Conservation (phyloP, 2,888 invertebrate genomes). For the Girardia tigrina region DNA sequence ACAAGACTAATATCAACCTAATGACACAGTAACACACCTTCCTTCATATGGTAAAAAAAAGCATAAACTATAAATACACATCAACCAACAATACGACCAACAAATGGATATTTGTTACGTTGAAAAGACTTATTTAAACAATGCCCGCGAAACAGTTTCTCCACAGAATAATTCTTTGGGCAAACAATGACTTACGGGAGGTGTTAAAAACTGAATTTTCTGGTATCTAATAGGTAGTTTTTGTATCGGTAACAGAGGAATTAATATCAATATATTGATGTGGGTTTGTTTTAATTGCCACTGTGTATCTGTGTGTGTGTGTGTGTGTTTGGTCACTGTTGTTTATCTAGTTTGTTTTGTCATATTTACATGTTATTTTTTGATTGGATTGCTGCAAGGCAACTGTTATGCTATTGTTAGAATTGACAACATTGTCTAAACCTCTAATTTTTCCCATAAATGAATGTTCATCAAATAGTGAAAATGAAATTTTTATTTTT, state of each 20-base stretch:
- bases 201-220: conserved; percentile 13
- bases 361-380: conserved; percentile 20
- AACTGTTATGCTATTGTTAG: conserved; percentile 15
- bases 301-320: conserved; percentile 1
- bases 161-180: conserved; percentile 19
- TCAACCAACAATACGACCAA: conserved; percentile 1
- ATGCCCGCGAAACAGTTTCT: conserved; percentile 8
- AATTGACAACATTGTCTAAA: conserved; percentile 23
- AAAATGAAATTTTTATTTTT: not conserved
- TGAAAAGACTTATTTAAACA: conserved; percentile 20
- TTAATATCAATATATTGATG: not conserved
- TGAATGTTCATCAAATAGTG: conserved; percentile 12
- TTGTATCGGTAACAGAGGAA: conserved; percentile 9
- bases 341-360: conserved; percentile 23
- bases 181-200: conserved; percentile 18
- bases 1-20: not conserved
- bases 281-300: not conserved
- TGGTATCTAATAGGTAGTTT: conserved; percentile 11
- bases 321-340: conserved; percentile 12
- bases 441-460: conserved; percentile 14
- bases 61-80: conserved; percentile 6
- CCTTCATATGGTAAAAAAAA: not conserved
- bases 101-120: conserved; percentile 23
- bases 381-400: conserved; percentile 23
- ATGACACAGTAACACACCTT: conserved; percentile 6